These are phyloP conservation scores for Antheraea mylitta DNA, from an alignment of 1,140 invertebrate genomes.

Conservation along the genomic window DNA sequence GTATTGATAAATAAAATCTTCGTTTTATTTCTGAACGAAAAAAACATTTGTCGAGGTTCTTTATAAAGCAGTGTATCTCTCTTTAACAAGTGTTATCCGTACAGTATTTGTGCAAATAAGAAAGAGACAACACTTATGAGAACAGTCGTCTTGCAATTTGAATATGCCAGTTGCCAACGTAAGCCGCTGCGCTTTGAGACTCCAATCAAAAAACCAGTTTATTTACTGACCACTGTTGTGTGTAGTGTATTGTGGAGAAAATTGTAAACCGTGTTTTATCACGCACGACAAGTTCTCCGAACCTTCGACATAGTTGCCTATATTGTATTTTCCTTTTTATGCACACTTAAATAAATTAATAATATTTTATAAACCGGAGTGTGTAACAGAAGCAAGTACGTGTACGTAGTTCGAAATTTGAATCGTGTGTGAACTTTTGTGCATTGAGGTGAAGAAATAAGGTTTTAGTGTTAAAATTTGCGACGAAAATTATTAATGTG, in stretches of 20 bases:
- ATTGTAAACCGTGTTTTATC: conserved; percentile 40
- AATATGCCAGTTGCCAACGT: neutral
- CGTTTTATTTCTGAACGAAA: no score
- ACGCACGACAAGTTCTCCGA: conserved; percentile 24
- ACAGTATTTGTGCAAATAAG: neutral
- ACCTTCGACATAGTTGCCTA: neutral
- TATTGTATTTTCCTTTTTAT: neutral
- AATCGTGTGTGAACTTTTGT: conserved; percentile 58
- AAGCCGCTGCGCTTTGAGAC: neutral
- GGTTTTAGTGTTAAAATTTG: conserved; percentile 39
- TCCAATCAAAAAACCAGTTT: conserved; percentile 69
- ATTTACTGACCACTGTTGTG: conserved; percentile 58
- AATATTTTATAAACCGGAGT: neutral
- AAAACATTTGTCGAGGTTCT: no score
- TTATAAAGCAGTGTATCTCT: no score
- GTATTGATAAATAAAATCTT: no score
- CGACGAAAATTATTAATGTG: conserved; percentile 24
- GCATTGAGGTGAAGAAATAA: conserved; percentile 56
- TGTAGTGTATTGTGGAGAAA: conserved; percentile 40
- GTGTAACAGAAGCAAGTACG: conserved; percentile 27
- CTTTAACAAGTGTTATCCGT: neutral
- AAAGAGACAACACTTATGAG: neutral
- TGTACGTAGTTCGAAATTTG: conserved; percentile 61
- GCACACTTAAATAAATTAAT: neutral
- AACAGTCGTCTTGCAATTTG: neutral